Percentiles rank a stretch among this genome's conserved stretches.
Evolutionary conservation across 2,113 vertebrate species (phyloP).

Genomic region (Callaeas wilsoni): DNA sequence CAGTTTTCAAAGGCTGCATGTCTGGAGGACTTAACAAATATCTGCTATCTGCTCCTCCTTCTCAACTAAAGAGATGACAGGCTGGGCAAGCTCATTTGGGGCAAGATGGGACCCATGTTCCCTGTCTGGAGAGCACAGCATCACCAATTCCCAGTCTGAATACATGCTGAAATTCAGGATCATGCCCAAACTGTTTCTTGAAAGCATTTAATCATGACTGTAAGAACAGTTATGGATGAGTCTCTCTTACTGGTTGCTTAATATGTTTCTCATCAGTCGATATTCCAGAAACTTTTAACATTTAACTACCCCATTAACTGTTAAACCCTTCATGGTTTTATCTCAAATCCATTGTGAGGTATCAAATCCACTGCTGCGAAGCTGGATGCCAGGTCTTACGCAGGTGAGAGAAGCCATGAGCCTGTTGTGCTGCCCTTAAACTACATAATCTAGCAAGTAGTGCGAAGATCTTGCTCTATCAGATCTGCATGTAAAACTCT

Average conservation of each 20-base stretch:
- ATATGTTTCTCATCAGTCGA: constrained; percentile 61
- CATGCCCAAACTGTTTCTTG: background rate
- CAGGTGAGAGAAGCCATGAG: background rate
- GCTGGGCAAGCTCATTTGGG: background rate
- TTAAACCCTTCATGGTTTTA: background rate
- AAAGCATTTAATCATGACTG: constrained; percentile 6
- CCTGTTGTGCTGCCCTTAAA: background rate
- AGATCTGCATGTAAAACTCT: background rate
- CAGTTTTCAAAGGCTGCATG: background rate
- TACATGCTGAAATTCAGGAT: background rate
- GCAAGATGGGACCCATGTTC: background rate
- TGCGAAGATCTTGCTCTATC: background rate
- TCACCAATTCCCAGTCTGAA: background rate
- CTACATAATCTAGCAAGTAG: background rate
- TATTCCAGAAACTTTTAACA: constrained; percentile 3
- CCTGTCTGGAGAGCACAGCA: background rate
- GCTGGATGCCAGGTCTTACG: background rate
- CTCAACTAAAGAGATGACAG: background rate
- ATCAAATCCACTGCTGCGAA: background rate
- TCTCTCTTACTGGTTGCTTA: constrained; percentile 8
- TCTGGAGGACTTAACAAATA: background rate
- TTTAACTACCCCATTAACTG: constrained; percentile 30
- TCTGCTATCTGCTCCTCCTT: background rate
- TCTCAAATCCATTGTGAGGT: background rate
- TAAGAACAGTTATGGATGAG: background rate